These are phyloP conservation scores for Atta texana DNA, from an alignment of 1,140 invertebrate species.

Conservation along the genomic window DNA sequence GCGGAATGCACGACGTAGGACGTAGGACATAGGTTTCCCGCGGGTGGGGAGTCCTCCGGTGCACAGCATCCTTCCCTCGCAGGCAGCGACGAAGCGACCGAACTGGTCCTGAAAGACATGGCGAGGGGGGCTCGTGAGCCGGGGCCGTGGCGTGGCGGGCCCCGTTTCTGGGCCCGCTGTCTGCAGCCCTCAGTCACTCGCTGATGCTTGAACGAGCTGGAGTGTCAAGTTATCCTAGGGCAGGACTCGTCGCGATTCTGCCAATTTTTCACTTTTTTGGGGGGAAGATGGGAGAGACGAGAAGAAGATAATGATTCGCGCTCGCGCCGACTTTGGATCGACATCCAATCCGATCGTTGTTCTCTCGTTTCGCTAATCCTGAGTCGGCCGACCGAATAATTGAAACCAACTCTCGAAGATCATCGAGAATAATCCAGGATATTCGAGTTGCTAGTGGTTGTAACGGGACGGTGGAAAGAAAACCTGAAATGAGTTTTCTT, in stretches of 20 bases:
- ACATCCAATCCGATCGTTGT: not conserved
- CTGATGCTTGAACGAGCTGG: conserved; percentile 81
- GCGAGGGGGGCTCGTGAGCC: conserved; percentile 74
- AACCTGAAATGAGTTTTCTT: conserved; percentile 2
- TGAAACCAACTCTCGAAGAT: conserved; percentile 10
- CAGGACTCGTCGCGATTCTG: conserved; percentile 63
- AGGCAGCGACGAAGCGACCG: conserved; percentile 80
- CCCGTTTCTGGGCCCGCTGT: conserved; percentile 75
- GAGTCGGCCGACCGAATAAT: not conserved
- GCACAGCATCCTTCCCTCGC: conserved; percentile 78
- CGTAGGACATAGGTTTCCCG: conserved; percentile 46
- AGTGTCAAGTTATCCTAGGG: conserved; percentile 68
- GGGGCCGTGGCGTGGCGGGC: conserved; percentile 72
- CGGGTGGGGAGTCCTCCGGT: conserved; percentile 52
- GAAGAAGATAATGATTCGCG: too few relatives aligned
- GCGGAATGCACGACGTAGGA: conserved; percentile 55
- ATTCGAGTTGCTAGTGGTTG: conserved; percentile 8
- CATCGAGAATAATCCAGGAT: not conserved
- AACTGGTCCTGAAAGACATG: conserved; percentile 81
- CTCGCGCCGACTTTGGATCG: not conserved
- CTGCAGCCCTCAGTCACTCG: conserved; percentile 83
- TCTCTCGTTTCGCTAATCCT: not conserved
- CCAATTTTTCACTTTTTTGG: conserved; percentile 5
- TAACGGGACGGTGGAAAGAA: not conserved
- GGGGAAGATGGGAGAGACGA: not conserved